Evolutionary conservation across 2,113 vertebrate genomes (phyloP).

Genomic region (Triplophysa siluroides): DNA sequence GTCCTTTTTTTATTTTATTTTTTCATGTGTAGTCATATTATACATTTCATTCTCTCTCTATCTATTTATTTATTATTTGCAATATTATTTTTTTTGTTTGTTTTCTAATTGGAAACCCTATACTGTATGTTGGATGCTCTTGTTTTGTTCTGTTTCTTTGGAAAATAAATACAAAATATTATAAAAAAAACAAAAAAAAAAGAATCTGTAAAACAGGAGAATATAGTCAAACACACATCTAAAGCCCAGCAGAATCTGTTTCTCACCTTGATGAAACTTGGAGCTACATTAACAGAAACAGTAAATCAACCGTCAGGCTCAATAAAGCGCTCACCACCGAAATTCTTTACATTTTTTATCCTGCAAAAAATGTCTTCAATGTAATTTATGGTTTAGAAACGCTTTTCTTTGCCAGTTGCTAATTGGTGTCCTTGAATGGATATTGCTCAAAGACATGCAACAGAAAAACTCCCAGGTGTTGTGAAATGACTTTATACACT

Average conservation of each 20-base stretch:
- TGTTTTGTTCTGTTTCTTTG: no score
- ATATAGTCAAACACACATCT: not conserved
- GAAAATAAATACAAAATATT: no score
- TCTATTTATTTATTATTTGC: no score
- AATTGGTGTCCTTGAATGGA: conserved; percentile 12
- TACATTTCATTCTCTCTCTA: no score
- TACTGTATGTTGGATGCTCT: no score
- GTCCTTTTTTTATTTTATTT: no score
- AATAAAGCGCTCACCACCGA: not conserved
- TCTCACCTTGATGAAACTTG: conserved; percentile 1
- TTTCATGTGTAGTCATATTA: no score
- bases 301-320: not conserved
- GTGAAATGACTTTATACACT: not conserved
- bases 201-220: not conserved
- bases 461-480: not conserved
- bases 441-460: not conserved
- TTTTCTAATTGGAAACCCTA: no score
- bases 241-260: not conserved
- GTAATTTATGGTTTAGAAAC: conserved; percentile 16
- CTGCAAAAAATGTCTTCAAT: conserved; percentile 12
- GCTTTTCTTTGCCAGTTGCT: not conserved
- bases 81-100: no score
- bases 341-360: not conserved
- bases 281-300: conserved; percentile 11
- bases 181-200: no score